Conservation (phyloP, 53 echinoderm and acorn worm species). For the Holothuria scabra region DNA sequence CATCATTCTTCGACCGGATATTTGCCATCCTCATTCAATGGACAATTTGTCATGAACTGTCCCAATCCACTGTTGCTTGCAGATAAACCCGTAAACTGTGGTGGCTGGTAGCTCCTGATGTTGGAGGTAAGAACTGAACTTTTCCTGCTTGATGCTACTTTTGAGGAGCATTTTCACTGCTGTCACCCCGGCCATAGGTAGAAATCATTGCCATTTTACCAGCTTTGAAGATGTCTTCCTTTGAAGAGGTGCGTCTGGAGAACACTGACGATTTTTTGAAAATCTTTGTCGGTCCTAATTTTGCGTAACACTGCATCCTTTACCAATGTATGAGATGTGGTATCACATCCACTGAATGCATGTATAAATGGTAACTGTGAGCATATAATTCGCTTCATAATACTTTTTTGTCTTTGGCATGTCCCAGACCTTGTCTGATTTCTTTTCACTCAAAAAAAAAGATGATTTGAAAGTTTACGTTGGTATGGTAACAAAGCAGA, state of each 20-base stretch:
- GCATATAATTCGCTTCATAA: conserved; percentile 44
- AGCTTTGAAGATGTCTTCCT: conserved; percentile 35
- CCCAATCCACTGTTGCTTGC: conserved; percentile 50
- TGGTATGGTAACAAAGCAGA: conserved; percentile 44
- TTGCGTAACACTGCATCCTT: conserved; percentile 52
- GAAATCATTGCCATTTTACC: conserved; percentile 42
- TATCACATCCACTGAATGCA: conserved; percentile 64
- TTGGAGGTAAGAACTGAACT: conserved; percentile 43
- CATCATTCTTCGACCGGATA: background rate
- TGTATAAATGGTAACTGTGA: conserved; percentile 51
- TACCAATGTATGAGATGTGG: conserved; percentile 56
- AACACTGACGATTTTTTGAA: conserved; percentile 47
- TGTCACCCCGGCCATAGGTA: conserved; percentile 3
- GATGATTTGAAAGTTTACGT: background rate
- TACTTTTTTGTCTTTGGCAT: background rate
- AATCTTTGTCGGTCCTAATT: conserved; percentile 14
- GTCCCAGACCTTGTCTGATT: conserved; percentile 20
- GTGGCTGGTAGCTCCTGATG: conserved; percentile 39
- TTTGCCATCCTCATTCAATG: conserved; percentile 32
- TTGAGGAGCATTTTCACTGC: conserved; percentile 6
- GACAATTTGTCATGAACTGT: background rate
- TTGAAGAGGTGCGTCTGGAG: background rate
- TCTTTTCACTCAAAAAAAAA: conserved; percentile 43
- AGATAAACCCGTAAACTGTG: conserved; percentile 43
- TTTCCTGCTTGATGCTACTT: conserved; percentile 55